These are phyloP conservation scores for Eupithecia exiguata DNA, from an alignment of 2,888 invertebrate species.

Conservation along the genomic window DNA sequence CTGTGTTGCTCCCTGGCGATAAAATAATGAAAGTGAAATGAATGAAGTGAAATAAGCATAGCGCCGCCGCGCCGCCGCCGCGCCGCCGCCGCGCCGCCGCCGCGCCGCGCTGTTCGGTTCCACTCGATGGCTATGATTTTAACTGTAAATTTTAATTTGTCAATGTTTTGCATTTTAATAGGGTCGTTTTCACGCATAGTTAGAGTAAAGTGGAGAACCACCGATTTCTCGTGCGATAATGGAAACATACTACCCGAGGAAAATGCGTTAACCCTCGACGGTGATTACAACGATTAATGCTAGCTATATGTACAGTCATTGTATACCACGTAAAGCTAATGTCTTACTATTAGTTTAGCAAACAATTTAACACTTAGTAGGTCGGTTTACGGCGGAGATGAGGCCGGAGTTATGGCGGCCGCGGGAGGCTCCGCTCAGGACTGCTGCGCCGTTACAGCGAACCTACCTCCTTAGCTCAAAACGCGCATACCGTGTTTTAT, in stretches of 20 bases:
- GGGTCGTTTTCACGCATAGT: background rate
- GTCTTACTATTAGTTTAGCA: constrained; percentile 33
- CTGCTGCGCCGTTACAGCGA: background rate
- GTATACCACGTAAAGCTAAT: constrained; percentile 20
- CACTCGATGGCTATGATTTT: too few relatives aligned
- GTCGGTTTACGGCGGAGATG: constrained; percentile 9
- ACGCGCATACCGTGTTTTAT: too few relatives aligned
- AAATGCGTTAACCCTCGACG: constrained; percentile 17
- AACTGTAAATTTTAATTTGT: too few relatives aligned
- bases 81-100: too few relatives aligned
- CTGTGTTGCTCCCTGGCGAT: too few relatives aligned
- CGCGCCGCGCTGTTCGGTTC: too few relatives aligned
- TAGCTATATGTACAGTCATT: background rate
- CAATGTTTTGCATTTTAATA: too few relatives aligned
- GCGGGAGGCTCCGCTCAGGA: background rate
- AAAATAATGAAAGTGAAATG: too few relatives aligned
- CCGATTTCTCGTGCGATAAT: constrained; percentile 3
- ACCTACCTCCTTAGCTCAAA: too few relatives aligned
- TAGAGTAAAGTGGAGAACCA: background rate
- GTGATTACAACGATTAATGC: constrained; percentile 31
- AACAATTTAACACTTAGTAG: constrained; percentile 32
- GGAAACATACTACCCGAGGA: constrained; percentile 9
- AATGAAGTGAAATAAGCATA: too few relatives aligned
- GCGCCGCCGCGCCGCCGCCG: too few relatives aligned
- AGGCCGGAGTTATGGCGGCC: background rate